Evolutionary conservation across 2,113 vertebrate genomes (phyloP).

Genomic region (Rhinogobius similis): DNA sequence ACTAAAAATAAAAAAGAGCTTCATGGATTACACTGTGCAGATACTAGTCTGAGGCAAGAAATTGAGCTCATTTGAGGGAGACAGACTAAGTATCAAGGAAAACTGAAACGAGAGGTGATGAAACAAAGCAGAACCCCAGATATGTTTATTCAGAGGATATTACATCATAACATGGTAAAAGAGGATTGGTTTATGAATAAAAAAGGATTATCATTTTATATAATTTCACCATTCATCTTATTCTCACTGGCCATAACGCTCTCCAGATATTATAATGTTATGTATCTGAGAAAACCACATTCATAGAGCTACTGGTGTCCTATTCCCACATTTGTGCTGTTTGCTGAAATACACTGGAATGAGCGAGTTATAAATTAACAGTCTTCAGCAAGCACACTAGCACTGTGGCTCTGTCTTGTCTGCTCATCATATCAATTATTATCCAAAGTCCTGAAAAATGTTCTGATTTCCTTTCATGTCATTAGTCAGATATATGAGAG

Average conservation of each 20-base stretch:
- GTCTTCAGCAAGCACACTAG: constrained; percentile 1
- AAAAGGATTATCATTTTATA: too few species aligned
- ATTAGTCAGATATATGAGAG: neutral
- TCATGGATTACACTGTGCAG: too few species aligned
- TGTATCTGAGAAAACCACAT: neutral
- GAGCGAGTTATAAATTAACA: constrained; percentile 13
- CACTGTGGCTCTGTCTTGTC: constrained; percentile 6
- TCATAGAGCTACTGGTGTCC: neutral
- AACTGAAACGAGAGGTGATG: too few species aligned
- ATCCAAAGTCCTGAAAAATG: neutral
- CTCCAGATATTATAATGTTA: neutral
- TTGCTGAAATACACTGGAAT: neutral
- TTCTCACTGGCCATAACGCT: neutral
- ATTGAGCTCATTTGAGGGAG: too few species aligned
- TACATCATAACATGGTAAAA: neutral
- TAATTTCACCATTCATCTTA: too few species aligned
- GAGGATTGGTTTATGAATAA: too few species aligned
- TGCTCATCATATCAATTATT: neutral
- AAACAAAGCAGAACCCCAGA: neutral
- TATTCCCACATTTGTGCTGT: neutral
- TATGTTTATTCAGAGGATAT: neutral
- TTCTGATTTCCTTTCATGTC: neutral
- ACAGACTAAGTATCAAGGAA: too few species aligned
- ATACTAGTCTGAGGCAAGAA: too few species aligned
- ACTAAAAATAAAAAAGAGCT: too few species aligned